Evolutionary conservation across 1,140 invertebrate species (phyloP).

Genomic region (Paracyclopina nana): DNA sequence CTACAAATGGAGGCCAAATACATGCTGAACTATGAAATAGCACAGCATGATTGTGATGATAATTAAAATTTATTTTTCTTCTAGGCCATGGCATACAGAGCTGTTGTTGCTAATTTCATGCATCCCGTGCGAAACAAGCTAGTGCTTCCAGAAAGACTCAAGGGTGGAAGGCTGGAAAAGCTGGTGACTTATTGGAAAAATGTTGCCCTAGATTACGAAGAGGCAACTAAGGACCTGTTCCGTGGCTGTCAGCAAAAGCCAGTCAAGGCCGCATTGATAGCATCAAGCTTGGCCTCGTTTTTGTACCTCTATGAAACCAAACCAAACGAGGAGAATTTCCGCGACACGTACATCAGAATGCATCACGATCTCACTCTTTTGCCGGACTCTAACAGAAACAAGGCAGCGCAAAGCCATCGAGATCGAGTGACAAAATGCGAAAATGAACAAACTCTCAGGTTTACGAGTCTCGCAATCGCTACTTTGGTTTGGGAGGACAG

Average conservation of each 20-base stretch:
- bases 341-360: slow-evolving; percentile 21
- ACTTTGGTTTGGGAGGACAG: slow-evolving; percentile 26
- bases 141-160: background rate
- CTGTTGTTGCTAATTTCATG: too few relatives aligned
- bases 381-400: slow-evolving; percentile 25
- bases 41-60: too few relatives aligned
- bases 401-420: slow-evolving; percentile 22
- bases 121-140: too few relatives aligned
- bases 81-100: too few relatives aligned
- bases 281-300: background rate
- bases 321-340: slow-evolving; percentile 25
- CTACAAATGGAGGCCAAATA: too few relatives aligned
- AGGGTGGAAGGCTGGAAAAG: background rate
- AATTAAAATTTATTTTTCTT: too few relatives aligned
- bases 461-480: slow-evolving; percentile 24
- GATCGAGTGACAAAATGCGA: slow-evolving; percentile 19
- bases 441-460: slow-evolving; percentile 23
- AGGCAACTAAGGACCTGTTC: background rate
- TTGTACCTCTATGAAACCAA: slow-evolving; percentile 20
- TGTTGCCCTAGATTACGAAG: background rate
- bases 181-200: background rate
- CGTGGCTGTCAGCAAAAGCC: background rate
- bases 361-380: slow-evolving; percentile 24
- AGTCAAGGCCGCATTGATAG: background rate
- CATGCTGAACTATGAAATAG: too few relatives aligned